Evolutionary conservation across 2,888 invertebrate species (phyloP), one percentile per base, ranked within the genome.

Genomic region (Unio pictorum): DNA sequence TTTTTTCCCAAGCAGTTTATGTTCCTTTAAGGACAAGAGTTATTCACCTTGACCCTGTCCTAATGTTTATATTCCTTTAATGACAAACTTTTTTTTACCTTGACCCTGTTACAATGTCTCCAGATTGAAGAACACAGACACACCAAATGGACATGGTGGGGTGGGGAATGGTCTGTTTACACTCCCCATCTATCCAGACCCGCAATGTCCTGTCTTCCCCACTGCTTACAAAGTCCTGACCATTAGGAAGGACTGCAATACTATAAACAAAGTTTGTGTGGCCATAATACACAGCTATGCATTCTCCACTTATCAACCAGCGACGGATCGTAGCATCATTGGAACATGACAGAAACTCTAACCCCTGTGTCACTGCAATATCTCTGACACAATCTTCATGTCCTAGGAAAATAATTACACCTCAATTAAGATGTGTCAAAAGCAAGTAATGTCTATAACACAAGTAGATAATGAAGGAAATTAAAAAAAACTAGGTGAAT

Each of bases 321-420:
- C 94, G 92, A 79, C 94, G 93, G 61, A 99, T 93, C 0, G 94
- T 93, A 0, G 96, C 95, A 91, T 99, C 99, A 90, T 99, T 99
- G 45, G 96, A 94, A 87, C 95, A 96, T 63, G 97, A 97, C 1
- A 98, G 90, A 89, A 99, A 95, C 61, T 94, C 93, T 18, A 76
- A 73, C 17, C 77, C 76, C 67, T 93, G 93, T 15, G 96, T 91
- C 1, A 94, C 92, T 1, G 93, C 93, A 55, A 99, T 87, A 34
- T 93, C 94, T 87, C 99, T 92, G 0, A 99, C 96, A 91, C 97
- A 97, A 87, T 99, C 99, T 1, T 94, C 94, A 89, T 99, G 99
- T 7, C 97, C 96, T 92, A 88, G 61, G 89, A 73, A 84, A 68
- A 56, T 57, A 34, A 59, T 18, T 28, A 45, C 11, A 15, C 45